Conservation (phyloP, 2,113 vertebrate genomes). For the Himantopus leucocephalus region DNA sequence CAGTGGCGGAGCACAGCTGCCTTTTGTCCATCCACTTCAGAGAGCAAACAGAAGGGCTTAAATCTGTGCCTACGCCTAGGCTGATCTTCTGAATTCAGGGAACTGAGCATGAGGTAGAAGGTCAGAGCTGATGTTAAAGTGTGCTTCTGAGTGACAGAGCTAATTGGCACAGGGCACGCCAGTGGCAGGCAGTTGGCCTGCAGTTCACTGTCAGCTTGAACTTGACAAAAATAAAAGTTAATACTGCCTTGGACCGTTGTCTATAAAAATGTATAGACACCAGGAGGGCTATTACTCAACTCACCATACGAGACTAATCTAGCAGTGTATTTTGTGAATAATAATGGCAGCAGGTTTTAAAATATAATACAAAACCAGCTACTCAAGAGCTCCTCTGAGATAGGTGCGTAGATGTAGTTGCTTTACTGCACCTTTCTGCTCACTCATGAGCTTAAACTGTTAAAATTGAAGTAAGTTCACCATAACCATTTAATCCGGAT, state of each 20-base stretch:
- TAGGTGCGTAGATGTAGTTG: neutral
- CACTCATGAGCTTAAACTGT: neutral
- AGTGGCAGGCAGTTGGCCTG: neutral
- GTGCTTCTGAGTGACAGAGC: neutral
- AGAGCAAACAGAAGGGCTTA: neutral
- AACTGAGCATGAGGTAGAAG: neutral
- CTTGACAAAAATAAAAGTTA: neutral
- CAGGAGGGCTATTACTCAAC: neutral
- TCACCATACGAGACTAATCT: neutral
- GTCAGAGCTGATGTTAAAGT: neutral
- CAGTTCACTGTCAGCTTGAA: neutral
- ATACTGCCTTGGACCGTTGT: neutral
- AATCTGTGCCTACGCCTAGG: neutral
- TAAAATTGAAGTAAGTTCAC: neutral
- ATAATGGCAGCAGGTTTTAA: neutral
- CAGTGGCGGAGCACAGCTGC: fast-evolving
- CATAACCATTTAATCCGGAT: neutral
- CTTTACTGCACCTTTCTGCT: neutral
- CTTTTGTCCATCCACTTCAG: neutral
- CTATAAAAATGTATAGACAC: neutral
- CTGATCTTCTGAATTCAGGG: neutral
- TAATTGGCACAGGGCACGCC: neutral
- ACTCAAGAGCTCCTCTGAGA: neutral
- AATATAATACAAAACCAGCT: neutral
- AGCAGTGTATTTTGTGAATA: neutral